Base-by-base conservation (phyloP, 2,888 invertebrate species). In the Hirtodrosophila histrioides region DNA sequence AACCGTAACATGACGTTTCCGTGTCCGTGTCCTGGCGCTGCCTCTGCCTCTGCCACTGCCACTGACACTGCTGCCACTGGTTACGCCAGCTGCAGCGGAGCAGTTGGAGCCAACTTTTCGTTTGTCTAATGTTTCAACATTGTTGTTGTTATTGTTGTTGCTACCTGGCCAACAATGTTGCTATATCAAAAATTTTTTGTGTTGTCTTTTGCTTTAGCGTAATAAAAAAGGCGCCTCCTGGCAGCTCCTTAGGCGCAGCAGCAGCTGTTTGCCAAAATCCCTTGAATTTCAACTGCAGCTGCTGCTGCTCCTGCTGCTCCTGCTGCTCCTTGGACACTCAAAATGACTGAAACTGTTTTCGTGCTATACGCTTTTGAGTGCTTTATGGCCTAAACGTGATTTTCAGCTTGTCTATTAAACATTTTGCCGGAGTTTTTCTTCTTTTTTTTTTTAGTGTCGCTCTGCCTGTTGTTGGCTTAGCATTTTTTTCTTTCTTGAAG, bases 1-100 rank as follows among this genome's bases (percentile, higher is more conserved):
- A 85, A 85, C 75, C 82, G 88, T 82, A 86, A 82, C 82, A 82
- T 82, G 82, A 82, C 86, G 83, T 75, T 86, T 82, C 88, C 86
- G 86, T 85, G 86, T 81, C 62, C 65, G 46, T 74, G 57, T 69
- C 51, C 48, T n/a, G 50, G 53, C 39, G 43, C 51, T 31, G 29
- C 40, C 40, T 17, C 54, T 49, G 51, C 35, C 29, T 12, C 61
- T 49, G 51, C 35, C 37, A 24, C 61, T 35, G 50, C 35, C 11
- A 10, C 39, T 35, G 54, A 10, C 6, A 8, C n/a, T 10, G 37
- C n/a, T 10, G 37, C 45, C 23, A 29, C 12, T 36, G n/a, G n/a
- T n/a, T n/a, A n/a, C n/a, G 53, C 29, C 37, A 48, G 11, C 29
- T 11, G 24, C 45, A 57, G 40, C 51, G 53, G 48, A 55, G 37